Evolutionary conservation across 1,140 invertebrate genomes (phyloP), one percentile per base, ranked within the genome.

Genomic region (Melipona quadrifasciata): DNA sequence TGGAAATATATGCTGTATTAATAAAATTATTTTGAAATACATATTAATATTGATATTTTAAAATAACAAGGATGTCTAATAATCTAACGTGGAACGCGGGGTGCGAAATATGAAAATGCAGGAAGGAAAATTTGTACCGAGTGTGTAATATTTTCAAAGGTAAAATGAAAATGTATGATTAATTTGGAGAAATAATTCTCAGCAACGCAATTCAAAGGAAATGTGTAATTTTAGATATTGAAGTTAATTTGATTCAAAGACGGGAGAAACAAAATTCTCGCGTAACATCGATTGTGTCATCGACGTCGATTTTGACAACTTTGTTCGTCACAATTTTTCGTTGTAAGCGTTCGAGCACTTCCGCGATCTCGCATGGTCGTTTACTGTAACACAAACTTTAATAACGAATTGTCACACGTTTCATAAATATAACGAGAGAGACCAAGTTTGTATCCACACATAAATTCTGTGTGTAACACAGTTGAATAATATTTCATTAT

Each of bases 361-460:
- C 16, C n/a, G n/a, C 70, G 47, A 27, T 27, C 47, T 17, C 27
- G 1, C 24, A 61, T 24, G 16, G 17, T 39, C n/a, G 39, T 70
- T 70, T 27, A 19, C 27, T 27, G 53, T 72, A 6, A 53, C 19
- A 72, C 53, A 27, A 72, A 72, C 14, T 72, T 72, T 27, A 51
- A 51, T 27, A 27, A 27, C 3, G 47, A 53, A 72, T 72, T 51
- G 70, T 72, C 24, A 72, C 47, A 24, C 24, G 27, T 51, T 72
- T 72, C 47, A 8, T 72, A 27, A 72, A 72, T 72, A 72, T 51
- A 72, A 72, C 47, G 39, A 51, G 16, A 51, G 16, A 72, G 47
- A 72, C 47, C 47, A 72, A 72, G 70, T 72, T 72, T 72, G n/a
- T 72, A 72, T 11, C 70, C 47, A 51, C 47, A 51, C 27, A 51